These are phyloP conservation scores for Neosilurus hyrtlii DNA, from an alignment of 2,797 vertebrate genomes.

Conservation along the genomic window DNA sequence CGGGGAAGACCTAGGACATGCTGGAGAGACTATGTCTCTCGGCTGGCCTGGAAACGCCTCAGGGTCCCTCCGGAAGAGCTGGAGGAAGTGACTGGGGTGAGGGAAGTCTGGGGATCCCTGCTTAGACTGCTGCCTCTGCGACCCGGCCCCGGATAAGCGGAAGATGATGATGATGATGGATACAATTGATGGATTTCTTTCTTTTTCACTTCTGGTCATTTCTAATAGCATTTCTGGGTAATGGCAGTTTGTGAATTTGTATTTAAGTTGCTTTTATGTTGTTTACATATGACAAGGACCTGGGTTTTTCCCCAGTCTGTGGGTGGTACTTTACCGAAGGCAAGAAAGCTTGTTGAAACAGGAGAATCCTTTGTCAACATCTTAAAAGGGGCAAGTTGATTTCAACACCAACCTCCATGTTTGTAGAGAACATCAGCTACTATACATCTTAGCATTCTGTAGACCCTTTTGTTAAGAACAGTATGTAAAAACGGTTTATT, in stretches of 20 bases:
- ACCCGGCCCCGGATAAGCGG: too few relatives aligned
- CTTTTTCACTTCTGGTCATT: neutral
- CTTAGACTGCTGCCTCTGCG: too few relatives aligned
- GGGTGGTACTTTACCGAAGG: neutral
- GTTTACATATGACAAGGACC: neutral
- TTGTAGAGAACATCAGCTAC: neutral
- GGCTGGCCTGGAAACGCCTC: too few relatives aligned
- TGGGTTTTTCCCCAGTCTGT: neutral
- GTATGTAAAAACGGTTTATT: neutral
- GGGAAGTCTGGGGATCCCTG: too few relatives aligned
- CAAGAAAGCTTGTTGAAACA: constrained; percentile 21
- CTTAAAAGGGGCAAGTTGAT: neutral
- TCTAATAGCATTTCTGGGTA: neutral
- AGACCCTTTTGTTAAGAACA: neutral
- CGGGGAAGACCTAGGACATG: too few relatives aligned
- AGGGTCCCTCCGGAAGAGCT: too few relatives aligned
- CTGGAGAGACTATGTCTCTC: too few relatives aligned
- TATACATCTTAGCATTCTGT: neutral
- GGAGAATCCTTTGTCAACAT: constrained; percentile 19
- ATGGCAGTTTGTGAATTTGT: neutral
- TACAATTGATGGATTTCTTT: neutral
- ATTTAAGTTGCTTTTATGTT: neutral
- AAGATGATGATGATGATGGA: too few relatives aligned
- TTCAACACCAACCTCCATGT: constrained; percentile 4
- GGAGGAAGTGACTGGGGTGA: too few relatives aligned